These are phyloP conservation scores for Brenthis daphne DNA, from an alignment of 2,888 invertebrate species.

Conservation along the genomic window DNA sequence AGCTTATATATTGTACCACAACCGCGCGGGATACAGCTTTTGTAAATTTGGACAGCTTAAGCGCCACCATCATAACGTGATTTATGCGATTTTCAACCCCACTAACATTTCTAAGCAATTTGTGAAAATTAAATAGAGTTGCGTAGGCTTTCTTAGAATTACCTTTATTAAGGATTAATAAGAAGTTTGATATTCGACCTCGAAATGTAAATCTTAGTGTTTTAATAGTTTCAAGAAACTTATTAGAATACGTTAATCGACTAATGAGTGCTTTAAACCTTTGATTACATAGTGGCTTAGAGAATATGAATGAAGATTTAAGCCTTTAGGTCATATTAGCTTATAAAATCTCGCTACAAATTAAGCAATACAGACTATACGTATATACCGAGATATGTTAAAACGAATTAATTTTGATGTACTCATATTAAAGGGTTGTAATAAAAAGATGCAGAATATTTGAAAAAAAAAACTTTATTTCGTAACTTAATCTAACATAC, in stretches of 20 bases:
- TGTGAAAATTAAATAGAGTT: conserved; percentile 33
- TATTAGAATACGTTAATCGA: conserved; percentile 58
- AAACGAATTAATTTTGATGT: too few species aligned
- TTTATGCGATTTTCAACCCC: conserved; percentile 39
- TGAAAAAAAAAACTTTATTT: conserved; percentile 15
- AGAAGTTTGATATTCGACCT: conserved; percentile 61
- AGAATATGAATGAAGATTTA: conserved; percentile 14
- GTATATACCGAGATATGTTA: too few species aligned
- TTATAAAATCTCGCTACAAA: background rate
- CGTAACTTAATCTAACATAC: conserved; percentile 16
- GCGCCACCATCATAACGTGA: conserved; percentile 58
- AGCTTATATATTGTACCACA: conserved; percentile 50
- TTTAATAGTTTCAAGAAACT: conserved; percentile 75
- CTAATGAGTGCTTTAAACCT: conserved; percentile 45
- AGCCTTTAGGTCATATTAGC: background rate
- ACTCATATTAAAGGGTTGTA: conserved; percentile 5
- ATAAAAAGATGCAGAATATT: background rate
- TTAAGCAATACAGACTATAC: too few species aligned
- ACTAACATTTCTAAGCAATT: conserved; percentile 26
- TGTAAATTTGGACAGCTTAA: conserved; percentile 71
- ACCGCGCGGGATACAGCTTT: conserved; percentile 53
- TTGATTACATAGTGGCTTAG: conserved; percentile 14
- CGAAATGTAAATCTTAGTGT: conserved; percentile 67
- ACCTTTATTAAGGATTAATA: conserved; percentile 59
- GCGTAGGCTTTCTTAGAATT: conserved; percentile 49